Conservation (phyloP, 2,113 vertebrate species). For the Circaetus gallicus region DNA sequence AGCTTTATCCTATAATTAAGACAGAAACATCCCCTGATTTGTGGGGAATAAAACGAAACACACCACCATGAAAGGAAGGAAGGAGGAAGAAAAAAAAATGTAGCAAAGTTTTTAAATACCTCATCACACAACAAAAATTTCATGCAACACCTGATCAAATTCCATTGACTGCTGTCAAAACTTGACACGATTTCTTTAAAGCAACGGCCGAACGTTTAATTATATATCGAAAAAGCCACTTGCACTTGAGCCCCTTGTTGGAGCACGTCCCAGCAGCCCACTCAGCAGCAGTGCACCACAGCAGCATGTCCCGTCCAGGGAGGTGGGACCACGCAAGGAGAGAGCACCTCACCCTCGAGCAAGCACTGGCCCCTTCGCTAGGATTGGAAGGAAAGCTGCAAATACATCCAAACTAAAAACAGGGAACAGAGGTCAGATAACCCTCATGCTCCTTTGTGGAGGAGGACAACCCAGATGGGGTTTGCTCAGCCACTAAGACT, state of each 20-base stretch:
- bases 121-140: not conserved
- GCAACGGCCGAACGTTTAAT: not conserved
- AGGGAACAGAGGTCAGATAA: not conserved
- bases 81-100: not conserved
- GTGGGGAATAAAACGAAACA: not conserved
- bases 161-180: not conserved
- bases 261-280: not conserved
- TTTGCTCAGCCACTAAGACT: not conserved
- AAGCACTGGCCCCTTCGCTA: not conserved
- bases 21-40: not conserved
- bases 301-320: rapidly evolving
- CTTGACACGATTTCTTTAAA: not conserved
- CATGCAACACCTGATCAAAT: not conserved
- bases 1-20: not conserved
- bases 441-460: not conserved
- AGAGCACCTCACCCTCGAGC: not conserved
- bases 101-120: not conserved
- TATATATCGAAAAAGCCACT: rapidly evolving
- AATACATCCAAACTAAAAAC: not conserved
- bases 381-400: not conserved
- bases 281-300: not conserved
- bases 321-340: not conserved
- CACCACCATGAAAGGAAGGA: not conserved
- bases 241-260: not conserved
- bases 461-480: not conserved